These are phyloP conservation scores for Apeltes quadracus DNA, from an alignment of 2,113 vertebrate species.

Conservation along the genomic window DNA sequence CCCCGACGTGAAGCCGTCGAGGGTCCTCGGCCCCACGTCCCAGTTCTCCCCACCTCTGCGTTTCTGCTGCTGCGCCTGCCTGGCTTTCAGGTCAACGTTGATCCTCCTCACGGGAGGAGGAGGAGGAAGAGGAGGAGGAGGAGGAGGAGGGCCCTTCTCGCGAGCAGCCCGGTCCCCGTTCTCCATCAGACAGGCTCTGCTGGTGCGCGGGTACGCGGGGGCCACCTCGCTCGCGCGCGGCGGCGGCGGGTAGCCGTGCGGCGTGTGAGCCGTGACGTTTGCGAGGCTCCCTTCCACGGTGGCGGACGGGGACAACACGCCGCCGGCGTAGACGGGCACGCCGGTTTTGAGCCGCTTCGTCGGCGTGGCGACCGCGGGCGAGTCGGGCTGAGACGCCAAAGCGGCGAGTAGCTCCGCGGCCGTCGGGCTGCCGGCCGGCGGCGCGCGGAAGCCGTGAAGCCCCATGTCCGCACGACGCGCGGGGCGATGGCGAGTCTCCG, in stretches of 20 bases:
- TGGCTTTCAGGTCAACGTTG: conserved; percentile 66
- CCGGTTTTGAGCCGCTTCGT: conserved; percentile 69
- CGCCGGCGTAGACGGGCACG: conserved; percentile 63
- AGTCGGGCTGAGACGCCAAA: conserved; percentile 71
- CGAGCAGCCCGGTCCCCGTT: conserved; percentile 55
- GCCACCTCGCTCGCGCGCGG: conserved; percentile 36
- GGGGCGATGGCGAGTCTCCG: conserved; percentile 28
- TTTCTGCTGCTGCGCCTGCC: conserved; percentile 66
- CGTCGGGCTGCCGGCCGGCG: conserved; percentile 59
- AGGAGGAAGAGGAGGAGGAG: too few species aligned
- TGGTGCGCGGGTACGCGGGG: conserved; percentile 34
- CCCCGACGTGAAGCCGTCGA: conserved; percentile 3
- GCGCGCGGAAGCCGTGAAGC: conserved; percentile 65
- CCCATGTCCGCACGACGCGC: conserved; percentile 71
- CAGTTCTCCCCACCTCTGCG: conserved; percentile 67
- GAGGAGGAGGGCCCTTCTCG: conserved; percentile 57
- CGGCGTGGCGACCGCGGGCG: conserved; percentile 58
- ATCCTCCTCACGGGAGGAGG: conserved; percentile 47
- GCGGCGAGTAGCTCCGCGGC: conserved; percentile 71
- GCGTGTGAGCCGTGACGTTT: conserved; percentile 56
- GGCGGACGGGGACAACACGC: conserved; percentile 61
- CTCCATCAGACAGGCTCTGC: conserved; percentile 51
- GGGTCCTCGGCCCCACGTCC: conserved; percentile 43
- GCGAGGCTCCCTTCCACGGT: conserved; percentile 68
- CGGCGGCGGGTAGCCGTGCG: conserved; percentile 57